These are phyloP conservation scores for Dreissena polymorpha DNA, from an alignment of 1,140 invertebrate genomes.

Conservation along the genomic window DNA sequence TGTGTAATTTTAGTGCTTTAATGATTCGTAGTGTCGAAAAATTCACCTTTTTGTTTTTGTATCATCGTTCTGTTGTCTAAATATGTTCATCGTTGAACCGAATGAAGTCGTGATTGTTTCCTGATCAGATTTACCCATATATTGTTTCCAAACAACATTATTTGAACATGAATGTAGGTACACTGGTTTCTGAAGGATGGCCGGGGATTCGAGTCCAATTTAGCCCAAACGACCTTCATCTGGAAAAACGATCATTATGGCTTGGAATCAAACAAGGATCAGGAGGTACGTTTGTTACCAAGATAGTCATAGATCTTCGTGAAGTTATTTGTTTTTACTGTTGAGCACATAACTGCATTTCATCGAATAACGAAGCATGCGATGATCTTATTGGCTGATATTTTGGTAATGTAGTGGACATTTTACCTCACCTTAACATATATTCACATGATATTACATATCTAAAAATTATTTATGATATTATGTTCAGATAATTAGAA, in stretches of 20 bases:
- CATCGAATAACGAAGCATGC: too few relatives aligned
- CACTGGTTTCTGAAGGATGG: background rate
- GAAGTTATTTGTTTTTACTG: background rate
- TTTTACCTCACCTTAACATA: too few relatives aligned
- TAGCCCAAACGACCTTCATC: background rate
- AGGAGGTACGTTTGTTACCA: background rate
- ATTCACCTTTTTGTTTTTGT: too few relatives aligned
- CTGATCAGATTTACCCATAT: background rate
- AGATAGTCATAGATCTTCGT: too few relatives aligned
- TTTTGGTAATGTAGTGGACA: too few relatives aligned
- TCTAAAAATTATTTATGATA: too few relatives aligned
- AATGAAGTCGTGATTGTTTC: background rate
- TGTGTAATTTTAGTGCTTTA: too few relatives aligned
- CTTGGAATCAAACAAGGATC: slow-evolving; percentile 13
- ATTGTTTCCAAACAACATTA: background rate
- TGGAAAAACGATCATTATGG: slow-evolving; percentile 2
- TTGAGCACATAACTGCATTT: too few relatives aligned
- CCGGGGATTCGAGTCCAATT: background rate
- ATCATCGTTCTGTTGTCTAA: background rate
- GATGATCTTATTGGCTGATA: too few relatives aligned
- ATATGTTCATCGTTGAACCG: background rate
- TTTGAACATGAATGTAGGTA: background rate
- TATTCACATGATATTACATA: too few relatives aligned
- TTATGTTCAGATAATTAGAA: too few relatives aligned
- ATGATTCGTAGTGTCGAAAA: too few relatives aligned